Evolutionary conservation across 2,888 invertebrate species (phyloP), one percentile per base, ranked within the genome.

Genomic region (Halocaridina rubra): DNA sequence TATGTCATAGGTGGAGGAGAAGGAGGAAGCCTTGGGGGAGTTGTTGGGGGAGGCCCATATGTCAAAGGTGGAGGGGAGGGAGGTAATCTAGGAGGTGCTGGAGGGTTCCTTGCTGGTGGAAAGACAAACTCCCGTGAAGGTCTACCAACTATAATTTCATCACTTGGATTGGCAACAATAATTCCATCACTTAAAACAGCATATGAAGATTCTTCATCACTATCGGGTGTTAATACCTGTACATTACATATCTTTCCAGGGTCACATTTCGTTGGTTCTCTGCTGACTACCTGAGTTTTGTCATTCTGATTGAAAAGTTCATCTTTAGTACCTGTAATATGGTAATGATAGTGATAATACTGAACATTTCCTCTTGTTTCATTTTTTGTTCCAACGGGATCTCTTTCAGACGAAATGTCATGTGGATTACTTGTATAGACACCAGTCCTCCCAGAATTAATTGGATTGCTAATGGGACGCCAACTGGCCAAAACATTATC

Each of bases 311-410:
- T 67, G 24, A 33, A 33, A 39, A 46, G 7, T 24, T 61, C 64
- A 19, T 61, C 74, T 24, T 74, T 33, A 7, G 8, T 16, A 27
- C 81, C 81, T 0, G 32, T 10, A 32, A 75, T 77, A 33, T 84
- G 84, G 69, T 84, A 84, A 57, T 84, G 84, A 24, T 84, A 84
- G 46, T 84, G 84, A 67, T 79, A 84, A 30, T 78, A 59, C 8
- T 84, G 61, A 4, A 46, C 24, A 3, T 29, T 8, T 7, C 3
- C 46, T 3, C 29, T 22, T 16, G 59, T 27, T 3, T 30, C 59
- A 19, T 39, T 46, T 39, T 33, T 19, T 10, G 27, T 22, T 10
- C 46, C 46, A 27, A 53, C 57, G 10, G 24, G 24, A 8, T 27
- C 46, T 19, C 4, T n/a, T 22, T 64, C 75, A 30, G 16, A 32